Percentiles rank a stretch among this genome's conserved stretches.
phyloP scores from a whole-genome alignment of 2,113 vertebrate genomes.

The Seriola rivoliana region DNA sequence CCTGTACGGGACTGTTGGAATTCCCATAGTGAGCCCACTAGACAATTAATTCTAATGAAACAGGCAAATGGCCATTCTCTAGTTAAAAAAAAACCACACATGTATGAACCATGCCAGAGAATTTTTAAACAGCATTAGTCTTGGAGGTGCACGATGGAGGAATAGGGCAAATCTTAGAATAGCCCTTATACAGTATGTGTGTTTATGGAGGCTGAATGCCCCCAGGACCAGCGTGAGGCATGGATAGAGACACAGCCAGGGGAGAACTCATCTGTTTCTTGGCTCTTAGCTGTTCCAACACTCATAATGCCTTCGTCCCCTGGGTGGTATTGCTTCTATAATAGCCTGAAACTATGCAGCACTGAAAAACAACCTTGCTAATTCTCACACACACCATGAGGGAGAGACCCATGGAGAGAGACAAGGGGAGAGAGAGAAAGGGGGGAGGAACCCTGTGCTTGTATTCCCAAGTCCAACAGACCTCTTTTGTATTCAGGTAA shows the following conservation, averaged over 20 bases:
- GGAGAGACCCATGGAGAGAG: slow-evolving; percentile 30
- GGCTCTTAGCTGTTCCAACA: slow-evolving; percentile 75
- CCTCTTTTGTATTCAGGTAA: slow-evolving; percentile 70
- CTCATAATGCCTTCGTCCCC: slow-evolving; percentile 76
- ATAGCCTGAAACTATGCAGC: slow-evolving; percentile 75
- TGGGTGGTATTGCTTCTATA: slow-evolving; percentile 77
- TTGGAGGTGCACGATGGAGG: slow-evolving; percentile 28
- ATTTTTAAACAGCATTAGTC: slow-evolving; percentile 56
- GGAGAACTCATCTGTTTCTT: slow-evolving; percentile 77
- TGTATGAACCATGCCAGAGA: slow-evolving; percentile 3
- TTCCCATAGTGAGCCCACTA: not conserved
- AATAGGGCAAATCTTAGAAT: slow-evolving; percentile 50
- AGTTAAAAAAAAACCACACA: slow-evolving; percentile 30
- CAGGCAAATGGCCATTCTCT: not conserved
- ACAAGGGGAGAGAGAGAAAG: not conserved
- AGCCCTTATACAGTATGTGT: slow-evolving; percentile 58
- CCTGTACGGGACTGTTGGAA: not conserved
- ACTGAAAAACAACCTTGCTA: slow-evolving; percentile 75
- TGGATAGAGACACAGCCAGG: slow-evolving; percentile 66
- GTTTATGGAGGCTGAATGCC: slow-evolving; percentile 70
- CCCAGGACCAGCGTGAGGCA: slow-evolving; percentile 60
- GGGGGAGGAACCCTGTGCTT: slow-evolving; percentile 21
- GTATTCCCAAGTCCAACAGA: slow-evolving; percentile 44
- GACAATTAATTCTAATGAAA: slow-evolving; percentile 17
- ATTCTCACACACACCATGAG: slow-evolving; percentile 64